Conservation (phyloP, 2,113 vertebrate genomes). For the Ageneiosus marmoratus region DNA sequence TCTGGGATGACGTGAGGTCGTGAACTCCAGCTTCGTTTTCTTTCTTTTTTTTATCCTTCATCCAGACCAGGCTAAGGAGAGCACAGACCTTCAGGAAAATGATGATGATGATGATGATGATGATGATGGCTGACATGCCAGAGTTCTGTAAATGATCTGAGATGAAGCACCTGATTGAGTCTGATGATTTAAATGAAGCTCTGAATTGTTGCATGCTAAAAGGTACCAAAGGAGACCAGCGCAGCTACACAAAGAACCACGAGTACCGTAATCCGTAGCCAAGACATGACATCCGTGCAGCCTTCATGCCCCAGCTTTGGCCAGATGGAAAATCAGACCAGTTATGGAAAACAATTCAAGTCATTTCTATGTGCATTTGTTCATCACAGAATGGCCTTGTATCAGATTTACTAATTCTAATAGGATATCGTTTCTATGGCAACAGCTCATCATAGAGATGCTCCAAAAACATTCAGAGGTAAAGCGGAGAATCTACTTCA, state of each 20-base stretch:
- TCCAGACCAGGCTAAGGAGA: slow-evolving; percentile 23
- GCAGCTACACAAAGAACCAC: slow-evolving; percentile 17
- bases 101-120: slow-evolving; percentile 54
- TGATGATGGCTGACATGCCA: slow-evolving; percentile 58
- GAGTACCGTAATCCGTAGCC: background rate
- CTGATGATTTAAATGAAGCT: slow-evolving; percentile 63
- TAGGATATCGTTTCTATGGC: background rate
- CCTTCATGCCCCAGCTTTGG: background rate
- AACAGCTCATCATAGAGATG: too few relatives aligned
- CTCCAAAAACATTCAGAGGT: too few relatives aligned
- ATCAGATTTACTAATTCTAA: slow-evolving; percentile 41
- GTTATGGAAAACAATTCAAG: background rate
- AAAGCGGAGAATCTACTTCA: too few relatives aligned
- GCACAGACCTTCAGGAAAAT: slow-evolving; percentile 18
- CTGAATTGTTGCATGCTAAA: slow-evolving; percentile 17
- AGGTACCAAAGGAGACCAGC: slow-evolving; percentile 19
- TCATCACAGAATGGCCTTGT: slow-evolving; percentile 59
- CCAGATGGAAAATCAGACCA: background rate
- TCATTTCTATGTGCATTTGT: slow-evolving; percentile 54
- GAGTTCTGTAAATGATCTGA: slow-evolving; percentile 70
- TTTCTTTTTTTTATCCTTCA: slow-evolving; percentile 1
- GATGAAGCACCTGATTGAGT: slow-evolving; percentile 67
- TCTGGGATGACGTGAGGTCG: slow-evolving; percentile 53
- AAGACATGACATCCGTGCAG: background rate
- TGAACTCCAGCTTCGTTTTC: slow-evolving; percentile 51